Conservation (phyloP, 2,113 vertebrate genomes). For the Morone saxatilis region DNA sequence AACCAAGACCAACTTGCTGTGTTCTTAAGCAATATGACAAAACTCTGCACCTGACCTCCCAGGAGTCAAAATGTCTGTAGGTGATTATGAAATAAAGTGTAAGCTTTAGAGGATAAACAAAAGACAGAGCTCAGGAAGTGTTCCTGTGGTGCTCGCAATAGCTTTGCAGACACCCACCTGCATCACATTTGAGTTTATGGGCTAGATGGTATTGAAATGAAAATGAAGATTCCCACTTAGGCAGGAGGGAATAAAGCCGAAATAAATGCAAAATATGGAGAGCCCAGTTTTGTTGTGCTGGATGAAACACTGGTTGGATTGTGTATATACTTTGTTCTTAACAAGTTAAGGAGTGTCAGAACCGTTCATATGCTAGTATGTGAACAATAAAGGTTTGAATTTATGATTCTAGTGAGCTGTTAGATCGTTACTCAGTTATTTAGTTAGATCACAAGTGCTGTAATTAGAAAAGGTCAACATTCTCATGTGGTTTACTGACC, state of each 20-base stretch:
- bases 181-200: neutral
- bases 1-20: neutral
- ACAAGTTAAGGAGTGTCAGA: no score
- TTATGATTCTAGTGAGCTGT: neutral
- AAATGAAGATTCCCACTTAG: neutral
- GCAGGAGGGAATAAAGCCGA: neutral
- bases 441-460: neutral
- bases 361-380: no score
- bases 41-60: constrained; percentile 4
- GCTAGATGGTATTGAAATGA: neutral
- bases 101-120: neutral
- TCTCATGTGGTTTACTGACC: neutral
- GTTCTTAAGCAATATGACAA: neutral
- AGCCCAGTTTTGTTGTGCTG: neutral
- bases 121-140: constrained; percentile 1
- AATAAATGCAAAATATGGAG: neutral
- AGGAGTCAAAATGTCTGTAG: neutral
- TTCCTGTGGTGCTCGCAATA: neutral
- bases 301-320: neutral
- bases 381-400: neutral
- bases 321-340: neutral
- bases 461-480: neutral
- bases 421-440: neutral
- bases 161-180: neutral
- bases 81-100: constrained; percentile 20